Percentiles rank a stretch among this genome's conserved stretches.
Evolutionary conservation across 2,888 invertebrate genomes (phyloP).

Genomic region (Limnephilus rhombicus): DNA sequence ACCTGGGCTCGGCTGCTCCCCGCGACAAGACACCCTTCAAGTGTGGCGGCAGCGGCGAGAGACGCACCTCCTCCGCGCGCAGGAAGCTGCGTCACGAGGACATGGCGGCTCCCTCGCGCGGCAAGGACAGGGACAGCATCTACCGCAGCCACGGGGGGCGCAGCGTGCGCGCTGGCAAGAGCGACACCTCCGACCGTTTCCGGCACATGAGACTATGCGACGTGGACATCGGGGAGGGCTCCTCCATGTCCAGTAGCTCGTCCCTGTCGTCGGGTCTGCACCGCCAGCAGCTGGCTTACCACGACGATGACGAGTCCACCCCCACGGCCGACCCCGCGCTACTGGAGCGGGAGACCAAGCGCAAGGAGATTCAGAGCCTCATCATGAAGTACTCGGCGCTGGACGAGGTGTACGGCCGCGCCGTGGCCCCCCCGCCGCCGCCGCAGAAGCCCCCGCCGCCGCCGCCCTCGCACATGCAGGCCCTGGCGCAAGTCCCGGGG

Average conservation of each 20-base stretch:
- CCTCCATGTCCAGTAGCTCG: conserved; percentile 22
- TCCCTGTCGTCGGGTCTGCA: background rate
- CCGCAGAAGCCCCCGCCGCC: conserved; percentile 67
- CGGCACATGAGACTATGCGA: conserved; percentile 77
- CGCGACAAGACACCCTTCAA: conserved; percentile 78
- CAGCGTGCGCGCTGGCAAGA: conserved; percentile 79
- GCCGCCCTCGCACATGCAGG: conserved; percentile 67
- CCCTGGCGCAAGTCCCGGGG: conserved; percentile 69
- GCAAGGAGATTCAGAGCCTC: conserved; percentile 90
- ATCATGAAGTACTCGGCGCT: conserved; percentile 90
- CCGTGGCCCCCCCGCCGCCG: conserved; percentile 69
- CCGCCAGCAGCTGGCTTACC: conserved; percentile 75
- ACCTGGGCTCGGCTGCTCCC: conserved; percentile 70
- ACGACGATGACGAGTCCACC: conserved; percentile 75
- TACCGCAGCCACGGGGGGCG: conserved; percentile 75
- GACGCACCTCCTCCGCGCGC: conserved; percentile 73
- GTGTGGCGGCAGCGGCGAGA: conserved; percentile 72
- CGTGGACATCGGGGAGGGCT: conserved; percentile 74
- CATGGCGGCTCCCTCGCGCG: conserved; percentile 70
- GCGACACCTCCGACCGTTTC: conserved; percentile 78
- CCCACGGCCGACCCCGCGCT: conserved; percentile 79
- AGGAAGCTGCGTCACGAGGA: conserved; percentile 70
- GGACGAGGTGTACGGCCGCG: conserved; percentile 83
- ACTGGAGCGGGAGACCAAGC: conserved; percentile 86
- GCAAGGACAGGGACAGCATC: conserved; percentile 76